Conservation (phyloP, 2,888 invertebrate genomes). For the Scaptomyza parva region DNA sequence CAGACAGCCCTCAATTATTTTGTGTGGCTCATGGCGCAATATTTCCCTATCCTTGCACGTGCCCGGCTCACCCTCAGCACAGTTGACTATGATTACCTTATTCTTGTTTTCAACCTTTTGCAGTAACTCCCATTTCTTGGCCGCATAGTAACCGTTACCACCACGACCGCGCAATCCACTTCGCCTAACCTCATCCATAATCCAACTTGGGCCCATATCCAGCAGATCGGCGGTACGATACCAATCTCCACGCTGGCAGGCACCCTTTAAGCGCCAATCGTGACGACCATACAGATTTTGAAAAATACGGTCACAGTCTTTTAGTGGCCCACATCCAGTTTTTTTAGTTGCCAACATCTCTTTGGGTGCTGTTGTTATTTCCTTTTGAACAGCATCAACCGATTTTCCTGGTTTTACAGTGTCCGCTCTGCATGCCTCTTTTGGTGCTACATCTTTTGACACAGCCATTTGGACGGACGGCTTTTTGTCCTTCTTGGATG, state of each 20-base stretch:
- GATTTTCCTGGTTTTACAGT: neutral
- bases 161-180: constrained; percentile 98
- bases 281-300: constrained; percentile 99
- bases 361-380: constrained; percentile 82
- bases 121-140: constrained; percentile 88
- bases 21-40: constrained; percentile 99
- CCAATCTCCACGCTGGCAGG: constrained; percentile 96
- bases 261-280: constrained; percentile 97
- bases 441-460: neutral
- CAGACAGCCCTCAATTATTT: constrained; percentile 96
- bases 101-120: constrained; percentile 86
- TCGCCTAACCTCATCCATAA: constrained; percentile 96
- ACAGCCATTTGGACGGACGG: neutral
- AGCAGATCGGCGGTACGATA: constrained; percentile 98
- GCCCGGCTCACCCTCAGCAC: constrained; percentile 96
- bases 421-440: neutral
- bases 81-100: constrained; percentile 98
- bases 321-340: constrained; percentile 89
- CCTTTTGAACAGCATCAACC: neutral
- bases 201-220: constrained; percentile 97
- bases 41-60: constrained; percentile 99
- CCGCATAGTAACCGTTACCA: constrained; percentile 98
- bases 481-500: neutral
- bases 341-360: constrained; percentile 86
- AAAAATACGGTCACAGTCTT: constrained; percentile 97